Conservation (phyloP, 2,113 vertebrate species). For the Tetraodon nigroviridis region DNA sequence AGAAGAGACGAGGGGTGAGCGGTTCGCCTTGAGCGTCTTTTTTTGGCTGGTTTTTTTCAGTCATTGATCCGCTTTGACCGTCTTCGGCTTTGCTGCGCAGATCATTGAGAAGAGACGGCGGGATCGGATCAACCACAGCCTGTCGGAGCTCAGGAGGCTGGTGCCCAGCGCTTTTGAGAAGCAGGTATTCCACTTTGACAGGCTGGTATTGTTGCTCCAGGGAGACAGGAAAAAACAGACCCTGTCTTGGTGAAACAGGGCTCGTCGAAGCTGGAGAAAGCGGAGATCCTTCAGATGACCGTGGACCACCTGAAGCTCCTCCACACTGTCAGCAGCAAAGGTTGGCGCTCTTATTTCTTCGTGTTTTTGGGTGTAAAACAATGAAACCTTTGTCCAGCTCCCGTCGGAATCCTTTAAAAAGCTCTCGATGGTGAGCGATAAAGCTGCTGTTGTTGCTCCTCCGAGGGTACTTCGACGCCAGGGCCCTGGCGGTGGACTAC, state of each 20-base stretch:
- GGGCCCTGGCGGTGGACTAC: conserved; percentile 88
- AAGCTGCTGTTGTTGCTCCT: conserved; percentile 10
- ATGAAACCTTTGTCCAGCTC: too few species aligned
- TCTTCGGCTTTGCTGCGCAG: conserved; percentile 56
- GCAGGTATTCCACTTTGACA: conserved; percentile 70
- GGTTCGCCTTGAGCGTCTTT: conserved; percentile 20
- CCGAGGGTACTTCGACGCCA: conserved; percentile 87
- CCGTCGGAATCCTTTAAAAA: too few species aligned
- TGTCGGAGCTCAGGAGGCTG: conserved; percentile 87
- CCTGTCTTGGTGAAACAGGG: conserved; percentile 70
- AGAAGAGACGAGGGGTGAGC: conserved; percentile 94
- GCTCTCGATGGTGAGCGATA: neutral
- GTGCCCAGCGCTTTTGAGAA: conserved; percentile 93
- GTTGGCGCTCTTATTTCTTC: conserved; percentile 51
- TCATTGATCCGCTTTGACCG: neutral
- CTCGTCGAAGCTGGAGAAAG: conserved; percentile 93
- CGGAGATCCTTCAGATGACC: conserved; percentile 94
- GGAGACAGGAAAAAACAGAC: neutral
- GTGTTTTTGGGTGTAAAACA: neutral
- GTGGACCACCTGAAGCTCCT: conserved; percentile 94
- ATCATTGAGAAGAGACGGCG: conserved; percentile 93
- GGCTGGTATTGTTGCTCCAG: neutral
- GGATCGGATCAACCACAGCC: conserved; percentile 93
- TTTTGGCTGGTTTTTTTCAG: conserved; percentile 1
- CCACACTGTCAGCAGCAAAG: conserved; percentile 87